phyloP scores from a whole-genome alignment of 2,797 vertebrate genomes.

The Denticeps clupeoides region DNA sequence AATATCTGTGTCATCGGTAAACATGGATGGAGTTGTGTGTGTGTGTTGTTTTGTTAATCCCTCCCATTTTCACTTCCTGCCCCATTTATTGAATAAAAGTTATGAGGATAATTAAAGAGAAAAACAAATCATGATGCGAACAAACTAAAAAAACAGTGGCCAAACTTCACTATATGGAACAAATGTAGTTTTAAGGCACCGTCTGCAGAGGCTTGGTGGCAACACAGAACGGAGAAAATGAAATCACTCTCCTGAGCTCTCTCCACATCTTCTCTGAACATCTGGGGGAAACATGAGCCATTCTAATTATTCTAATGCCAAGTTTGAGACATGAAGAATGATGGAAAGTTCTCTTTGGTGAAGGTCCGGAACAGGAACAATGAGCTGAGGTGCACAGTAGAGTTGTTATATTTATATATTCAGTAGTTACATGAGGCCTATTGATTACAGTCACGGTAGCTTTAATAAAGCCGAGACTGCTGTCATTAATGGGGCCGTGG shows the following conservation, averaged over 20 bases:
- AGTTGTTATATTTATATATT: no score
- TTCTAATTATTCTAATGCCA: background rate
- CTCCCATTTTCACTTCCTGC: background rate
- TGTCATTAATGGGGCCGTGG: no score
- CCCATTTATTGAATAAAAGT: background rate
- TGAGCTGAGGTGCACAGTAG: no score
- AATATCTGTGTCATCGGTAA: background rate
- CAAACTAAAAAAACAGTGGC: background rate
- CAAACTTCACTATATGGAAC: slow-evolving; percentile 18
- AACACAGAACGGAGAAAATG: slow-evolving; percentile 17
- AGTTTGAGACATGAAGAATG: no score
- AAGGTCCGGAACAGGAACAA: no score
- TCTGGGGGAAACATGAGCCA: slow-evolving; percentile 4
- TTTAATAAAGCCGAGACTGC: no score
- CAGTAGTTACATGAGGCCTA: no score
- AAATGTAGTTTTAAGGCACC: slow-evolving; percentile 14
- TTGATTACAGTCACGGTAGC: no score
- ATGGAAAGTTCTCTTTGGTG: no score
- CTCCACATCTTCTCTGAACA: slow-evolving; percentile 4
- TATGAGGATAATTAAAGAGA: background rate
- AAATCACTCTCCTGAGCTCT: slow-evolving; percentile 16
- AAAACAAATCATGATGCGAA: background rate
- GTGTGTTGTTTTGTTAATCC: background rate
- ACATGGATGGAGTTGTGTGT: background rate
- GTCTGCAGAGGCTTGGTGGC: slow-evolving; percentile 3